Evolutionary conservation across 2,113 vertebrate genomes (phyloP).

Genomic region (Larimichthys polyactis): DNA sequence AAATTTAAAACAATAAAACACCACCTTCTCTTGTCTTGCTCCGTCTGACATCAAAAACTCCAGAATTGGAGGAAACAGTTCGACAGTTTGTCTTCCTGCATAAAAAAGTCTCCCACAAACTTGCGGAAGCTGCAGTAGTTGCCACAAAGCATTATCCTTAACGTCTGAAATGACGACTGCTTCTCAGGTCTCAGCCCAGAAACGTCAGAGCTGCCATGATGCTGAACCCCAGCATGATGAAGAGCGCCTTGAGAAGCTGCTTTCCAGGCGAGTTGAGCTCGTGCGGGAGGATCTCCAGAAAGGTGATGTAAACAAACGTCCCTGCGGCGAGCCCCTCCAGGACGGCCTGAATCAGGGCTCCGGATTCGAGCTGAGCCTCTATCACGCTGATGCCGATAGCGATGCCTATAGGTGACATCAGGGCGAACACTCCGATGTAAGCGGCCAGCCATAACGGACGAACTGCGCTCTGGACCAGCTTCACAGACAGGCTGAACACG

Average conservation of each 20-base stretch:
- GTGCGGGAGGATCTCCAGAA: constrained; percentile 92
- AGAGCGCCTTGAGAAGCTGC: constrained; percentile 89
- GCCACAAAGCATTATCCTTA: background rate
- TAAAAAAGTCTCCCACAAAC: background rate
- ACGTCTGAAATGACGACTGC: background rate
- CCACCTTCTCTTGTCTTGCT: background rate
- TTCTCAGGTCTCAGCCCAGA: constrained; percentile 81
- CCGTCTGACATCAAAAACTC: constrained; percentile 19
- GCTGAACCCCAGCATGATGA: constrained; percentile 88
- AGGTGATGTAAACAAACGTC: constrained; percentile 93
- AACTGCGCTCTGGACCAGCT: constrained; percentile 85
- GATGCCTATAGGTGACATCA: constrained; percentile 90
- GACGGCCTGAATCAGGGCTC: constrained; percentile 85
- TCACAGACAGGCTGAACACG: constrained; percentile 90
- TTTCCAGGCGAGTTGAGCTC: constrained; percentile 86
- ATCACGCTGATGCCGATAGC: constrained; percentile 86
- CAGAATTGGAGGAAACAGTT: background rate
- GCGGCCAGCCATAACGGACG: constrained; percentile 80
- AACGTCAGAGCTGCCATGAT: constrained; percentile 89
- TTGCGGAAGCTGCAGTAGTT: background rate
- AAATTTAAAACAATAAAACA: constrained; percentile 39
- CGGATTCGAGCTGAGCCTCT: constrained; percentile 72
- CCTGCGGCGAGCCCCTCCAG: constrained; percentile 90
- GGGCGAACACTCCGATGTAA: constrained; percentile 86
- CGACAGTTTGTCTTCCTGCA: background rate